phyloP scores from a whole-genome alignment of 2,113 vertebrate genomes.

The Erythrolamprus reginae region DNA sequence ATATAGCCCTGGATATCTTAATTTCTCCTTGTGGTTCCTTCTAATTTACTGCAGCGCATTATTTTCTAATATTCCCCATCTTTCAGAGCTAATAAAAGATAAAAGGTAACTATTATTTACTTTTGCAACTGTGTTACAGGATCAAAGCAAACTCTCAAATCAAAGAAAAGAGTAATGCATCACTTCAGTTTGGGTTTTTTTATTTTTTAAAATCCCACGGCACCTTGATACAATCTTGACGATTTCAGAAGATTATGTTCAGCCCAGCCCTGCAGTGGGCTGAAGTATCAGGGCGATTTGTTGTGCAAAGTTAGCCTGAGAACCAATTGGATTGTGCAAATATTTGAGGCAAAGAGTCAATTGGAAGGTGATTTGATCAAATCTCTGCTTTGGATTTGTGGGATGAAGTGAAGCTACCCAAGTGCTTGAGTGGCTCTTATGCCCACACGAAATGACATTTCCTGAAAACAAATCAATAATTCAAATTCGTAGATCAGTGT shows the following conservation, averaged over 20 bases:
- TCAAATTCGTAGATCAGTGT: neutral
- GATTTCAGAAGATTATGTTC: neutral
- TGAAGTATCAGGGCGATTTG: neutral
- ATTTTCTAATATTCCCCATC: neutral
- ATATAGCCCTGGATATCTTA: constrained; percentile 18
- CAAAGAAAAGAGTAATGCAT: constrained; percentile 8
- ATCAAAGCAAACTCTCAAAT: neutral
- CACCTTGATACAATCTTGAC: neutral
- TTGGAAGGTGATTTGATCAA: neutral
- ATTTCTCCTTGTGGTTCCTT: constrained; percentile 13
- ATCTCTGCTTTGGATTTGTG: neutral
- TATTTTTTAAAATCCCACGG: neutral
- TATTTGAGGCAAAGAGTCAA: neutral
- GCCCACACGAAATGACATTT: neutral
- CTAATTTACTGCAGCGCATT: neutral
- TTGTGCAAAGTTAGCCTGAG: neutral
- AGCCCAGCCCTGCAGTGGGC: neutral
- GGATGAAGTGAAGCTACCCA: neutral
- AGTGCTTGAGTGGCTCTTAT: neutral
- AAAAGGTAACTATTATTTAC: rapidly evolving
- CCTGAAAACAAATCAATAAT: neutral
- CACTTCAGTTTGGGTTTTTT: neutral
- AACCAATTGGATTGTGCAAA: neutral
- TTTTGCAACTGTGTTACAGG: neutral
- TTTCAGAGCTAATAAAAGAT: neutral